Evolutionary conservation across 2,888 invertebrate species (phyloP), one percentile per base, ranked within the genome.

Genomic region (Octodonta nipae): DNA sequence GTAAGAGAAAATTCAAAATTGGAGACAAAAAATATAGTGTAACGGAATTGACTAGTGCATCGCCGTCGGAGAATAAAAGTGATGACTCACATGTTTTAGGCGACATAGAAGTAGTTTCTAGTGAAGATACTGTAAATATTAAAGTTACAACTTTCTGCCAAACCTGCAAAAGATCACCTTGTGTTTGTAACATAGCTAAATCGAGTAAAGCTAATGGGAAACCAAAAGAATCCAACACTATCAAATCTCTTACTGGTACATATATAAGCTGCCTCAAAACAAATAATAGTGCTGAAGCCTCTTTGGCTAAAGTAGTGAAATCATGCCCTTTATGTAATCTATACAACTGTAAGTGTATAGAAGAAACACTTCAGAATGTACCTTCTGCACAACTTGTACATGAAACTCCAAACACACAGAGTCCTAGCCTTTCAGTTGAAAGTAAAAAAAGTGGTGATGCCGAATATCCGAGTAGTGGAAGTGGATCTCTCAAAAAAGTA

Each of bases 61-160:
- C 16, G 3, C 30, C 13, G 16, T 22, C 22, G 3, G 22, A 22
- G 22, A 22, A 22, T n/a, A 22, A 22, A n/a, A 11, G 22, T 4
- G 2, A 22, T 2, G 3, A 28, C 2, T 28, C 28, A 8, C 31
- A 26, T 14, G 33, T 45, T n/a, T 28, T 41, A 8, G 47, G 47
- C 5, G 47, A 50, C 29, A 43, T 52, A 31, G 37, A 47, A 34
- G 44, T 51, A 3, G 28, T 34, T 14, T 42, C 47, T 7, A 41
- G 42, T 32, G 44, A 46, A 7, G 44, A 36, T 13, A 40, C 44
- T 2, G 51, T 47, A 2, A 49, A 46, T 28, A 51, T 52, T 14
- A 46, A 45, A 41, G 43, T 51, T 4, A 44, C 34, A 5, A 41
- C 49, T 1, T 22, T 41, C 17, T 48, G 50, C 27, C 30, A 34